phyloP scores from a whole-genome alignment of 2,797 vertebrate genomes.

The Microchirus variegatus region DNA sequence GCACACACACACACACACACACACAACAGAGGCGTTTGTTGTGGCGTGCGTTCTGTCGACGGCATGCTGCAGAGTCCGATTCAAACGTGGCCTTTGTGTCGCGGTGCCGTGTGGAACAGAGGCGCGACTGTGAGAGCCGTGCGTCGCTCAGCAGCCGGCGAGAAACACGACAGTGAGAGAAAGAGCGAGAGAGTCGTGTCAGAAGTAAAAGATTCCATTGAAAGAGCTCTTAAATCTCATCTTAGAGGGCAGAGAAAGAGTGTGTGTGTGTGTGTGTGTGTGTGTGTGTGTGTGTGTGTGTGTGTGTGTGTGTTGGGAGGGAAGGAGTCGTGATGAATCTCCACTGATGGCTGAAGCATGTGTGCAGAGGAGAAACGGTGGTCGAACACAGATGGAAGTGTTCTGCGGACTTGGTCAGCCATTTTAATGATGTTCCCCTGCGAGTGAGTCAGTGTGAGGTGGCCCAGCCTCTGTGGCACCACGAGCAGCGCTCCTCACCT shows the following conservation, averaged over 20 bases:
- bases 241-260: constrained; percentile 33
- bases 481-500: constrained; percentile 27
- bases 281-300: not conserved
- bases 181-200: constrained; percentile 68
- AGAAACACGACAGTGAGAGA: constrained; percentile 72
- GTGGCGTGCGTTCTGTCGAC: constrained; percentile 74
- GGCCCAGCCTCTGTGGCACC: constrained; percentile 49
- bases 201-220: constrained; percentile 81
- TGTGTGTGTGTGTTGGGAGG: not conserved
- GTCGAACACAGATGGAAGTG: constrained; percentile 77
- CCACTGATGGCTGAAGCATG: constrained; percentile 72
- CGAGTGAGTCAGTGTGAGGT: constrained; percentile 70
- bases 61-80: constrained; percentile 74
- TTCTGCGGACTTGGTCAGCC: constrained; percentile 71
- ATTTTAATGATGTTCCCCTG: constrained; percentile 71
- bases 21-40: constrained; percentile 87
- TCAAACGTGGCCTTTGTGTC: constrained; percentile 89
- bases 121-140: constrained; percentile 77
- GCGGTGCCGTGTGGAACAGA: constrained; percentile 79
- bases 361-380: constrained; percentile 65
- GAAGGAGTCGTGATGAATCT: constrained; percentile 65
- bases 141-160: constrained; percentile 69
- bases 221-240: constrained; percentile 72
- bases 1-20: constrained; percentile 76
- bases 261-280: constrained; percentile 5